Base-by-base conservation (phyloP, 2,888 invertebrate species). In the Orthosia gracilis region DNA sequence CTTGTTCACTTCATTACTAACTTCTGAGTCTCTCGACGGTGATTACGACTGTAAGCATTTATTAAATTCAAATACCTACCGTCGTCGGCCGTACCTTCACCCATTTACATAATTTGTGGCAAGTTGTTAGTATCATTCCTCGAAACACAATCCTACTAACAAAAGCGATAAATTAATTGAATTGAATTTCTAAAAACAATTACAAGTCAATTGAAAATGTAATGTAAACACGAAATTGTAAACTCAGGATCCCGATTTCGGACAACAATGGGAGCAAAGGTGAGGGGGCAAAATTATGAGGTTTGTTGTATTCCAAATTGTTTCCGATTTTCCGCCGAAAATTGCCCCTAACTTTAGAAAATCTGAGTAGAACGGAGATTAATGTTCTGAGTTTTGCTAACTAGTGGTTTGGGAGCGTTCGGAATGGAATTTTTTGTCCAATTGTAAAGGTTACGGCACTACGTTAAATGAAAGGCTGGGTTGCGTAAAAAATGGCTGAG, bases 301-400 rank as follows among this genome's bases (percentile, higher is more conserved):
- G 91, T 92, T 92, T 93, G 94, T 94, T 95, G 93, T 93, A 93
- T 92, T 92, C 87, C 86, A 94, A 94, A 95, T 94, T 95, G 94
- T 95, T 94, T 92, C 94, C 92, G 92, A 94, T 94, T 94, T 92
- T 88, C 87, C 87, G 84, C 79, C 86, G 91, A 90, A 94, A 94
- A 91, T 93, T 92, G 88, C 86, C 85, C 86, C 76, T 82, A 93
- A 94, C 92, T 94, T 93, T 87, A 84, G 86, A 78, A 92, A 94
- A 94, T 94, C 92, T 93, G 93, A 93, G 91, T 91, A 91, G 87
- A 93, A 92, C 93, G 88, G 90, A 94, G 94, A 95, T 94, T 95
- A 94, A 95, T 95, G 94, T 90, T 86, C 88, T 5, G 92, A 94
- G 92, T 94, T 95, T 87, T 76, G 83, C 73, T 84, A 73, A 82